phyloP scores from a whole-genome alignment of 2,113 vertebrate genomes.

The Thinocorus orbignyianus region DNA sequence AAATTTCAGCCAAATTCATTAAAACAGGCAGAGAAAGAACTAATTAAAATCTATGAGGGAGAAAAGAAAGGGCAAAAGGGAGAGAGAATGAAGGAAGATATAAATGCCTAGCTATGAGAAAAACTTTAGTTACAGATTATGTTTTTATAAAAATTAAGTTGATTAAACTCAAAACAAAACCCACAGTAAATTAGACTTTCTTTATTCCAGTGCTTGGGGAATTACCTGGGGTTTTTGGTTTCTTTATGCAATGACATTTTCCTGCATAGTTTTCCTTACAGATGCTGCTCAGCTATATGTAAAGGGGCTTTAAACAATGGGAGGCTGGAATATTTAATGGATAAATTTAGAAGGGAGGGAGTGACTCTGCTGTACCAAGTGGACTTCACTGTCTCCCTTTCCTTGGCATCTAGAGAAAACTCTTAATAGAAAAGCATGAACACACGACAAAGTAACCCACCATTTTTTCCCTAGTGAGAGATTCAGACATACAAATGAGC shows the following conservation, averaged over 20 bases:
- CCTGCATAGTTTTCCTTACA: not conserved
- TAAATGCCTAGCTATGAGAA: not conserved
- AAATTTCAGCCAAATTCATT: not conserved
- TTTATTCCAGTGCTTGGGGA: not conserved
- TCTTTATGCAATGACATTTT: not conserved
- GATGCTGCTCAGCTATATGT: not conserved
- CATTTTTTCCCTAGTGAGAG: not conserved
- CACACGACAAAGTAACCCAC: constrained; percentile 10
- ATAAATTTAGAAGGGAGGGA: not conserved
- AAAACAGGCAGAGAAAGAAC: not conserved
- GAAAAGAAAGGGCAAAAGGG: not conserved
- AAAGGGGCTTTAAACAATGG: not conserved
- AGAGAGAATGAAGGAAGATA: not conserved
- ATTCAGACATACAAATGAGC: not conserved
- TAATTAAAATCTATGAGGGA: constrained; percentile 2
- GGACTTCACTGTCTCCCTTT: not conserved
- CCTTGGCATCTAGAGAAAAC: not conserved
- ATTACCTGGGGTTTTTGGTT: not conserved
- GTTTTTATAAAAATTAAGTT: not conserved
- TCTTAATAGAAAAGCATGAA: constrained; percentile 25
- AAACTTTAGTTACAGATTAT: not conserved
- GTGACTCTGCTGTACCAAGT: not conserved
- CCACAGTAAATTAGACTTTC: not conserved
- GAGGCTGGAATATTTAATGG: not conserved
- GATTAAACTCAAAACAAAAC: not conserved